These are phyloP conservation scores for Motacilla alba DNA, from an alignment of 2,113 vertebrate species.

Conservation along the genomic window DNA sequence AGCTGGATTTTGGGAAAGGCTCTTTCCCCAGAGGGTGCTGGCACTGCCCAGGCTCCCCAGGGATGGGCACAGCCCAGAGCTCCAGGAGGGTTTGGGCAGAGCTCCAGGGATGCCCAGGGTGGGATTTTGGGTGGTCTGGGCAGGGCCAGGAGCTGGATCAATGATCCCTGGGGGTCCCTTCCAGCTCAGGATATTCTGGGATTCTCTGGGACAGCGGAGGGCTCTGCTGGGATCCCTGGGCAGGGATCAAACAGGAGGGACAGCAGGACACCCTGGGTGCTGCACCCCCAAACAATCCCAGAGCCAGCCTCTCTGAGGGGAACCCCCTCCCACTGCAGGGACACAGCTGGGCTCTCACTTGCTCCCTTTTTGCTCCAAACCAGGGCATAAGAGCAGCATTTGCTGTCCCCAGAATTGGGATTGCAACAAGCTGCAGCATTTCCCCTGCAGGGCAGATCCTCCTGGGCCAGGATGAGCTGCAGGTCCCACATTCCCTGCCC, in stretches of 20 bases:
- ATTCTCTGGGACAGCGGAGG: not conserved
- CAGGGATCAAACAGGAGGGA: not conserved
- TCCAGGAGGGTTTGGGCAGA: not conserved
- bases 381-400: fast-evolving
- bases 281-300: not conserved
- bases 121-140: not conserved
- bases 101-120: not conserved
- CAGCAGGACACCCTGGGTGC: too few relatives aligned
- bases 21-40: not conserved
- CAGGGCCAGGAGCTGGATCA: not conserved
- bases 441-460: not conserved
- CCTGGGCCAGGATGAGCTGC: not conserved
- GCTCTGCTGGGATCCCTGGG: not conserved
- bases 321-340: not conserved
- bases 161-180: not conserved
- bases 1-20: fast-evolving
- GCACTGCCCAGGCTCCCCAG: not conserved
- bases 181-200: not conserved
- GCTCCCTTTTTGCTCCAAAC: not conserved
- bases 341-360: not conserved
- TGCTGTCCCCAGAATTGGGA: not conserved
- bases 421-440: not conserved
- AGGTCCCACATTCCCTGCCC: not conserved
- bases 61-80: not conserved
- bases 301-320: not conserved